Base-by-base conservation (phyloP, 2,113 vertebrate genomes). In the Elachura formosa region DNA sequence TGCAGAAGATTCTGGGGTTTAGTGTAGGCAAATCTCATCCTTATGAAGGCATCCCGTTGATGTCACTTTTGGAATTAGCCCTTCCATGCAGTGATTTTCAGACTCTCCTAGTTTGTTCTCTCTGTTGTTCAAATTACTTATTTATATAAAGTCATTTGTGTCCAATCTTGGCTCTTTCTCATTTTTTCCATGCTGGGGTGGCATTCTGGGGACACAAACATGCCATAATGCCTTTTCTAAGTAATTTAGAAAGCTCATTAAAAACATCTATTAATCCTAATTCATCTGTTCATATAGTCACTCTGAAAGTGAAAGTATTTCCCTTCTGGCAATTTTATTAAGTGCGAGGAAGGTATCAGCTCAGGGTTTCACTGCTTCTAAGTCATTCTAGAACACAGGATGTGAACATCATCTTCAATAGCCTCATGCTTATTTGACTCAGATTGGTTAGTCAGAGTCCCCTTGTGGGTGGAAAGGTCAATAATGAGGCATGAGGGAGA, bases 281-380 rank as follows among this genome's bases (percentile, higher is more conserved):
- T 96, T 91, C 89, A 93, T 74, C 77, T n/a, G 8, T 83, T 95
- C 59, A 66, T 80, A 91, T 74, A 80, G 75, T 88, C 94, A 90
- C 94, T 90, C 61, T 87, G 83, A 95, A n/a, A 79, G 69, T 77
- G 79, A 95, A 92, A 48, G 40, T 94, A 85, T 86, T 80, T 96
- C 83, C 96, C 87, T 95, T 92, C 59, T 31, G 52, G 51, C 45
- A 74, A 33, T 91, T 91, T 93, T 94, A 89, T 87, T 87, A 86
- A 93, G 68, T 78, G 43, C 5, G 6, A 87, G 45, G 55, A 95
- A 93, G 74, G 34, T 62, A 91, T 10, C 80, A 77, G 61, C 26
- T 51, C 45, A 26, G 69, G 64, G 71, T 91, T 96, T 66, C 61
- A 58, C 34, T 61, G 49, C 33, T 76, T 40, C 2, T 61, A 93